Evolutionary conservation across 2,888 invertebrate species (phyloP), one percentile per base, ranked within the genome.

Genomic region (Physocephala rufipes): DNA sequence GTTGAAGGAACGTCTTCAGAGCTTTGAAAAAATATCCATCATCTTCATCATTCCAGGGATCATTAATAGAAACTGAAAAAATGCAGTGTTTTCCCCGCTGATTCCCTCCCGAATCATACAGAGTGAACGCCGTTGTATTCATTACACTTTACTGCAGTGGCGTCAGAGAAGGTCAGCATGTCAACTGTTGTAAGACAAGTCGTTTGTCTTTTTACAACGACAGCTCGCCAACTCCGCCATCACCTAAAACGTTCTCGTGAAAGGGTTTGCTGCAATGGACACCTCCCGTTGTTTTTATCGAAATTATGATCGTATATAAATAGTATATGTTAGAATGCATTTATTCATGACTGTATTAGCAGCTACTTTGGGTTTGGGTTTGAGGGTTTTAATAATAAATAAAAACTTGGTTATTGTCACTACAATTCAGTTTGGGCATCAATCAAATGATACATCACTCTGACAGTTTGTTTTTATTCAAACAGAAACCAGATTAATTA

Each of bases 201-300:
- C 73, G 70, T 70, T 73, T 70, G 70, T 73, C 70, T 64, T 67
- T 67, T 55, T 28, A 55, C 19, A 51, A 21, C 45, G 47, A 28
- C 26, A 64, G 26, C 47, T 47, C 64, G 47, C 13, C n/a, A 59
- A 63, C 47, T 26, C 49, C 26, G 45, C 64, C 28, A 30, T n/a
- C 51, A 49, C 24, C 30, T 28, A 9, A 65, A 65, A 24, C 15
- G 45, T 16, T 49, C 19, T 47, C 47, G 51, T 51, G 45, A 26
- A 51, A 26, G 19, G 30, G 36, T 36, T 62, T 19, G 12, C 2
- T 2, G 19, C 43, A 7, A 30, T 28, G 13, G 9, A 36, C 9
- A 36, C 28, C 30, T 62, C n/a, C n/a, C 30, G 21, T 36, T 43
- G 16, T 43, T 62, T 1, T 30, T 30, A 13, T 26, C 16, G n/a